A percentile compares a stretch with the other conserved stretches of the same genome.
Conservation (phyloP, 1,140 invertebrate species). For the Sweltsa coloradensis region DNA sequence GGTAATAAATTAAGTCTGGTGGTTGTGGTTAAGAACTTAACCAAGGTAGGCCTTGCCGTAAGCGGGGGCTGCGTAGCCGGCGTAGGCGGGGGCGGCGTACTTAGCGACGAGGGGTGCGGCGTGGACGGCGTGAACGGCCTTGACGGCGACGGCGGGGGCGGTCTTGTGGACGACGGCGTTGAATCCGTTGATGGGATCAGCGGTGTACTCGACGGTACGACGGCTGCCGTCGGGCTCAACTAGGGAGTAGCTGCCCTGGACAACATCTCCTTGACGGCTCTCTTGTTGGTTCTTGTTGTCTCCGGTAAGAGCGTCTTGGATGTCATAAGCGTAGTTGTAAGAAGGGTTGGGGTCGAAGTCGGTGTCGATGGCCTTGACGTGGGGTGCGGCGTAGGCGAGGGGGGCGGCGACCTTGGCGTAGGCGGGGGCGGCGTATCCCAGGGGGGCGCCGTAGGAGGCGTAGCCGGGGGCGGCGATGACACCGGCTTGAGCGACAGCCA, state of each 20-base stretch:
- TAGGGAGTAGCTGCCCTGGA: constrained; percentile 6
- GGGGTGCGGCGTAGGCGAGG: no score
- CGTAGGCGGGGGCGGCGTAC: no score
- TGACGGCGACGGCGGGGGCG: constrained; percentile 13
- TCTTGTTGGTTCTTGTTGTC: constrained; percentile 17
- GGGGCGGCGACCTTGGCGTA: constrained; percentile 16
- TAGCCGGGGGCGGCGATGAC: constrained; percentile 20
- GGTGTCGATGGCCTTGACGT: constrained; percentile 5
- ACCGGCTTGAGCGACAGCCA: constrained; percentile 33
- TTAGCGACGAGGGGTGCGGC: constrained; percentile 17
- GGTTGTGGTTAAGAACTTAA: no score
- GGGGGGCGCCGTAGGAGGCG: constrained; percentile 14
- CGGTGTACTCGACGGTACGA: constrained; percentile 12
- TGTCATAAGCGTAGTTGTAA: constrained; percentile 11
- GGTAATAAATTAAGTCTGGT: no score
- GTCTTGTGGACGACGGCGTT: constrained; percentile 22
- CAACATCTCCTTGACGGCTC: constrained; percentile 11
- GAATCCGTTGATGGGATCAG: constrained; percentile 14
- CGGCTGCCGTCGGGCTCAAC: constrained; percentile 14
- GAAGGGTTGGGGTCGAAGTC: constrained; percentile 14
- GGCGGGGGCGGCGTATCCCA: constrained; percentile 16
- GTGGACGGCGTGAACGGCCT: constrained; percentile 20
- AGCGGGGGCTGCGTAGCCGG: no score
- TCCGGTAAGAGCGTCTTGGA: constrained; percentile 17
- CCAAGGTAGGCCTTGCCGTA: no score